These are phyloP conservation scores for Pyrrhosoma nymphula DNA, from an alignment of 2,888 invertebrate genomes.

Conservation along the genomic window DNA sequence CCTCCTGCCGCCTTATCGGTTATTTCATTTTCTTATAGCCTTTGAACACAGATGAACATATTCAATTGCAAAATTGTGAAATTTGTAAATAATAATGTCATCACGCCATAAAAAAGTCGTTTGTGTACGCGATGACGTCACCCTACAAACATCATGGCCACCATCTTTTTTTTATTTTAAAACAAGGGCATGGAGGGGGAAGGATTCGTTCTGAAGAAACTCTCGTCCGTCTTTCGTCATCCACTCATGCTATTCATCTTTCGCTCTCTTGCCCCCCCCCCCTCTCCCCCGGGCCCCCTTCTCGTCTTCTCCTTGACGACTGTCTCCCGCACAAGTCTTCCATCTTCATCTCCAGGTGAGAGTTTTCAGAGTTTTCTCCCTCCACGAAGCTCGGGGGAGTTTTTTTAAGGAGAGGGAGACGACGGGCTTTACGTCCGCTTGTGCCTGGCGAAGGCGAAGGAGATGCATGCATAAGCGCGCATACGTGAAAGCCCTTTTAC, in stretches of 20 bases:
- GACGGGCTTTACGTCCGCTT: background rate
- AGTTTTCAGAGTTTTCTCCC: background rate
- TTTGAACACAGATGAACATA: too few relatives aligned
- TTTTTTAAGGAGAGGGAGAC: too few relatives aligned
- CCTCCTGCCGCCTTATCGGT: too few relatives aligned
- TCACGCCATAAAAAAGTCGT: too few relatives aligned
- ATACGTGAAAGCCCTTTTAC: too few relatives aligned
- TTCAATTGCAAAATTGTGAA: too few relatives aligned
- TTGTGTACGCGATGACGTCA: background rate
- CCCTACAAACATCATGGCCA: background rate
- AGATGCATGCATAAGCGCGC: background rate
- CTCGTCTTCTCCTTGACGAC: background rate
- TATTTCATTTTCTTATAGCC: too few relatives aligned
- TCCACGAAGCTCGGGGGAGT: background rate
- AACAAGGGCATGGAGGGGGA: too few relatives aligned
- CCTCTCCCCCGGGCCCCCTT: background rate
- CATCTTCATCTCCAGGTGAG: conserved; percentile 31
- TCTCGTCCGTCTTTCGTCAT: conserved; percentile 8
- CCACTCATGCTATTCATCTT: background rate
- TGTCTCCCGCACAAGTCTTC: background rate
- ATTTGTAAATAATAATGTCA: too few relatives aligned
- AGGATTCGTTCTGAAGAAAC: background rate
- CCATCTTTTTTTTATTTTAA: background rate
- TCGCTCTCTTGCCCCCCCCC: background rate
- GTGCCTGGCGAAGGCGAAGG: background rate